Percentiles rank a stretch among this genome's conserved stretches.
phyloP scores from a whole-genome alignment of 2,797 vertebrate species.

The Sebastolobus alascanus region DNA sequence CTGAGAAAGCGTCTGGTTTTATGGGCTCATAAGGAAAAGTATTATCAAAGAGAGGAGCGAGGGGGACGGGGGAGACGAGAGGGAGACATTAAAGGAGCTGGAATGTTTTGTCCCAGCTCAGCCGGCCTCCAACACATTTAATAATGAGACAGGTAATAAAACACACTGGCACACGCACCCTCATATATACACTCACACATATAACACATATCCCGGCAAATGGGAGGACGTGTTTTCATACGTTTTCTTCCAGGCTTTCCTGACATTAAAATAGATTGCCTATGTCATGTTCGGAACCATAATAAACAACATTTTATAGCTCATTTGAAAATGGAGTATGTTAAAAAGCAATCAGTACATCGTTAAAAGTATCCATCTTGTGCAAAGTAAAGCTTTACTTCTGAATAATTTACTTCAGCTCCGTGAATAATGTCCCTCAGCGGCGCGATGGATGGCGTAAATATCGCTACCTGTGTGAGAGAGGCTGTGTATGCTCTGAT shows the following conservation, averaged over 20 bases:
- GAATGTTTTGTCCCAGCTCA: slow-evolving; percentile 84
- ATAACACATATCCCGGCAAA: slow-evolving; percentile 46
- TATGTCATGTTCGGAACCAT: slow-evolving; percentile 75
- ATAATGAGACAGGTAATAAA: slow-evolving; percentile 88
- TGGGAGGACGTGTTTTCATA: slow-evolving; percentile 65
- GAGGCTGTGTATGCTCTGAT: slow-evolving; percentile 63
- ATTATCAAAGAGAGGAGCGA: slow-evolving; percentile 82
- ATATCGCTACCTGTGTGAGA: slow-evolving; percentile 73
- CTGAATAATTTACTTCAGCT: slow-evolving; percentile 75
- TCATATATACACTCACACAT: slow-evolving; percentile 33
- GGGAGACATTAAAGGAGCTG: slow-evolving; percentile 84
- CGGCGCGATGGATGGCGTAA: slow-evolving; percentile 61
- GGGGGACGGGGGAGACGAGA: slow-evolving; percentile 72
- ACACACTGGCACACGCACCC: slow-evolving; percentile 67
- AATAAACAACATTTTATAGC: slow-evolving; percentile 82
- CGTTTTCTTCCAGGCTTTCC: slow-evolving; percentile 61
- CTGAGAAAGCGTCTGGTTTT: slow-evolving; percentile 75
- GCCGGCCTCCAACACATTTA: slow-evolving; percentile 81
- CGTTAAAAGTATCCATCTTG: slow-evolving; percentile 79
- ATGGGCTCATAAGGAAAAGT: slow-evolving; percentile 82
- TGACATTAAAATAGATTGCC: slow-evolving; percentile 77
- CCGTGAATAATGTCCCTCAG: slow-evolving; percentile 70
- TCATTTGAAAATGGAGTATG: slow-evolving; percentile 79
- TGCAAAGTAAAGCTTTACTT: slow-evolving; percentile 66
- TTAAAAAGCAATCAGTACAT: slow-evolving; percentile 82